Evolutionary conservation across 1,140 invertebrate species (phyloP).

Genomic region (Pseudobourletiella spinata): DNA sequence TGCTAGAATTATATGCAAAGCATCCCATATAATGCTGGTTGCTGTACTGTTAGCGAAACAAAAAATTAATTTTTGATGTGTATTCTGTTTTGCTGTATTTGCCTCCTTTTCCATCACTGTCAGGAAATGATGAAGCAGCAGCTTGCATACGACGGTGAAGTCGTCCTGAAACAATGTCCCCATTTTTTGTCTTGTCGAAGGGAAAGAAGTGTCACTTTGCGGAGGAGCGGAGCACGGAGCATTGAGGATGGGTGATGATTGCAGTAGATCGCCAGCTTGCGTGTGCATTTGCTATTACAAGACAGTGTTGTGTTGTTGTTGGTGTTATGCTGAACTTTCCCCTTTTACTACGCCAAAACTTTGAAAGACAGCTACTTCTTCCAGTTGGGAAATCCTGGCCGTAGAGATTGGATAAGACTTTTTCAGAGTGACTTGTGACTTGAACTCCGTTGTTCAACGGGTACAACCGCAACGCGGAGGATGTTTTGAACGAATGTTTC

Average conservation of each 20-base stretch:
- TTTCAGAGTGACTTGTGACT: constrained; percentile 15
- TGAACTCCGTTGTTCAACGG: not conserved
- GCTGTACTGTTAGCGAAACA: not conserved
- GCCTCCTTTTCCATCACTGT: no score
- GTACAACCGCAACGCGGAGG: not conserved
- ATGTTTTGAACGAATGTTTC: not conserved
- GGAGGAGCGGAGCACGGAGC: no score
- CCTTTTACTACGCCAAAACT: constrained; percentile 12
- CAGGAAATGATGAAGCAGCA: no score
- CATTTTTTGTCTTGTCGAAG: no score
- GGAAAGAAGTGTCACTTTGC: no score
- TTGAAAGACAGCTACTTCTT: constrained; percentile 26
- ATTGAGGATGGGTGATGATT: no score
- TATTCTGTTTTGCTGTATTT: no score
- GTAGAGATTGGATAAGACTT: constrained; percentile 16
- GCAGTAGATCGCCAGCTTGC: no score
- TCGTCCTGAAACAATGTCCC: no score
- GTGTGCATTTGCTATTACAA: not conserved
- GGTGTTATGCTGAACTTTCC: not conserved
- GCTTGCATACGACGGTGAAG: no score
- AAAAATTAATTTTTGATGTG: not conserved
- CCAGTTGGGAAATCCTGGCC: constrained; percentile 16
- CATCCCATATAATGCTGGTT: not conserved
- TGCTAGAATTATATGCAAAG: not conserved
- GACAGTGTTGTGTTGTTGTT: not conserved